A percentile compares a stretch with the other conserved stretches of the same genome.
Evolutionary conservation across 2,113 vertebrate species (phyloP).

Genomic region (Callocephalon fimbriatum): DNA sequence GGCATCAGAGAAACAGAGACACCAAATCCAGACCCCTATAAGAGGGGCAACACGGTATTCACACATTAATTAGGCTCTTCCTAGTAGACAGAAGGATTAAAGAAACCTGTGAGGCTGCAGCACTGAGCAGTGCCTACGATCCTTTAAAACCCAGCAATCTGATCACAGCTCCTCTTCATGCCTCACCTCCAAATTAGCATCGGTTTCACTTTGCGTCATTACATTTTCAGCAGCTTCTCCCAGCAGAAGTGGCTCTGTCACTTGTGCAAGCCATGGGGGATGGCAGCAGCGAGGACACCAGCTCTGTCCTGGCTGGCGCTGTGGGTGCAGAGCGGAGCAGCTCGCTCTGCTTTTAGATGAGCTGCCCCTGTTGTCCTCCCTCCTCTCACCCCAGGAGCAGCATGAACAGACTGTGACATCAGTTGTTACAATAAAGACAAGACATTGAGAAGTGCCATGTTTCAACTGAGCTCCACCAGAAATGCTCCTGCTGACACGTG

Average conservation of each 20-base stretch:
- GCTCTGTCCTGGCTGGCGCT: not conserved
- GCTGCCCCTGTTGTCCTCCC: not conserved
- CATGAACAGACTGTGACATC: not conserved
- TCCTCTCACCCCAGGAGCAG: not conserved
- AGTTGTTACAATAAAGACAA: not conserved
- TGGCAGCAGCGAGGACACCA: not conserved
- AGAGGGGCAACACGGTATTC: not conserved
- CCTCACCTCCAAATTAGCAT: slow-evolving; percentile 26
- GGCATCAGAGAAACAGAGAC: not conserved
- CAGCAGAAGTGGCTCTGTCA: not conserved
- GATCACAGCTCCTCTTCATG: not conserved
- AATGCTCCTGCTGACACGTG: not conserved
- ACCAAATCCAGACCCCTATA: not conserved
- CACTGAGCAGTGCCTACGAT: not conserved
- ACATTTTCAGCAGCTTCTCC: not conserved
- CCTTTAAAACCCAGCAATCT: not conserved
- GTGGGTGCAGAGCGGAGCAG: not conserved
- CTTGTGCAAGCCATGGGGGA: not conserved
- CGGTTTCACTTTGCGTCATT: not conserved
- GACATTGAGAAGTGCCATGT: not conserved
- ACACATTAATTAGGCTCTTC: not conserved
- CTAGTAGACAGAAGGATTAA: not conserved
- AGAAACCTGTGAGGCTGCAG: not conserved
- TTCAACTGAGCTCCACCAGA: not conserved
- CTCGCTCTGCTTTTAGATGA: not conserved